phyloP scores from a whole-genome alignment of 30 jellyfish, hydroid and myxozoan genomes.

The Cassiopea xamachana region DNA sequence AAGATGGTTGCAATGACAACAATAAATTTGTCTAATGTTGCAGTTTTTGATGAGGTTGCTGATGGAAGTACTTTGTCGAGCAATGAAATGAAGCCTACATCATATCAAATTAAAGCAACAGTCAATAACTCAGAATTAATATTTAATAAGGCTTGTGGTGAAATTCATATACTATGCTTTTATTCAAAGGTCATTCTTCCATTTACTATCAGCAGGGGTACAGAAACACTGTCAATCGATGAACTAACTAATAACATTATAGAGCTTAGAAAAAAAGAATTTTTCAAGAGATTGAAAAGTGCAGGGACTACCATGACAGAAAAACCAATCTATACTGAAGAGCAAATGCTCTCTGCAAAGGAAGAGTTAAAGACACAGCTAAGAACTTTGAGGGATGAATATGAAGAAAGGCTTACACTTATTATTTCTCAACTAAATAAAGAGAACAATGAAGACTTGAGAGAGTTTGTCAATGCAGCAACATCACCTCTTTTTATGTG shows the following conservation, averaged over 20 bases:
- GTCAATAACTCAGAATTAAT: conserved; percentile 54
- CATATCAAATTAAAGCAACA: conserved; percentile 30
- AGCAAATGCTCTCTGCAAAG: conserved; percentile 45
- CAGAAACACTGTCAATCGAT: conserved; percentile 71
- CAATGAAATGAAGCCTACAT: conserved; percentile 10
- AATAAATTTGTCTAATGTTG: conserved; percentile 39
- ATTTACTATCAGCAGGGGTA: conserved; percentile 32
- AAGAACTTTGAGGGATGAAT: conserved; percentile 46
- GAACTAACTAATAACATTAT: conserved; percentile 72
- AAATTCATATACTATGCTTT: conserved; percentile 32
- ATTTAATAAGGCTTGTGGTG: conserved; percentile 80
- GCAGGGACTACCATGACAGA: conserved; percentile 76
- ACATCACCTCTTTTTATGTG: conserved; percentile 80
- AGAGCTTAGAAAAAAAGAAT: conserved; percentile 38
- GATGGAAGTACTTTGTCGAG: not conserved
- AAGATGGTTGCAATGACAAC: conserved; percentile 73
- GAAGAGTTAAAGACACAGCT: conserved; percentile 62
- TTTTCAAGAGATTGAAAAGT: conserved; percentile 61
- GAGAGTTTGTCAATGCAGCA: conserved; percentile 69
- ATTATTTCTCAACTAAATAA: conserved; percentile 48
- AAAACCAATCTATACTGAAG: conserved; percentile 86
- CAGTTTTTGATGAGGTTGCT: not conserved
- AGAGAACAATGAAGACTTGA: conserved; percentile 33
- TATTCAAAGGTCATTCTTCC: conserved; percentile 41
- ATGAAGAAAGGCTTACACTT: conserved; percentile 55